Evolutionary conservation across 1,140 invertebrate genomes (phyloP), one percentile per base, ranked within the genome.

Genomic region (Drosophila sp.): DNA sequence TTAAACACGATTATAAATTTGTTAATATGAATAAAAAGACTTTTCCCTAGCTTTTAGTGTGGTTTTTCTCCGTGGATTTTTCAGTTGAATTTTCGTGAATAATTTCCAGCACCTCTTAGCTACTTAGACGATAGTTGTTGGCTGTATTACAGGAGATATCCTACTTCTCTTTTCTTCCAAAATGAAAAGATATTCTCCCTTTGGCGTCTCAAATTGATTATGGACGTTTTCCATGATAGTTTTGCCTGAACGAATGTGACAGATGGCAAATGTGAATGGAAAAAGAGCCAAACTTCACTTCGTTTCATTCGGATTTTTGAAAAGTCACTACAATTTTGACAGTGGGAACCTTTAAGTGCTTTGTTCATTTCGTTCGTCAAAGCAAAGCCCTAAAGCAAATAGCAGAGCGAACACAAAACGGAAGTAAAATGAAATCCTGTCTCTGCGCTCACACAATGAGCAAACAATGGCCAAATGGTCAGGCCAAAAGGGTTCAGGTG

Each of bases 401-500:
- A 58, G 4, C 17, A 58, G 55, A 57, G 65, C 72, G 58, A 72
- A 76, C 68, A 76, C 72, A 70, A 76, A 76, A 76, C 72, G 73
- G 66, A 76, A 76, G 73, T 73, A 76, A 76, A 76, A 66, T 73
- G 66, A 55, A 76, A 76, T 76, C 60, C 73, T 76, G 73, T 70
- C 73, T 76, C 73, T 50, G 44, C 4, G 7, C 44, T 50, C 44
- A 50, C 44, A 35, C 72, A 77, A 76, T 77, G 67, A 70, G 67
- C 74, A 77, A 77, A 77, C 67, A 77, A 77, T 77, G 57, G 60
- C 2, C 54, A 74, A 76, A 61, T 64, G 54, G 25, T 38, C 2
- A 3, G 41, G 72, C 58, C 66, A 60, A 76, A 76, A 70, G 73
- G 73, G 73, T 76, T 76, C 73, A 76, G 73, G 72, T 76, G 73